A percentile compares a stretch with the other conserved stretches of the same genome.
Evolutionary conservation across 1,140 invertebrate species (phyloP).

Genomic region (Meloidogyne floridensis): DNA sequence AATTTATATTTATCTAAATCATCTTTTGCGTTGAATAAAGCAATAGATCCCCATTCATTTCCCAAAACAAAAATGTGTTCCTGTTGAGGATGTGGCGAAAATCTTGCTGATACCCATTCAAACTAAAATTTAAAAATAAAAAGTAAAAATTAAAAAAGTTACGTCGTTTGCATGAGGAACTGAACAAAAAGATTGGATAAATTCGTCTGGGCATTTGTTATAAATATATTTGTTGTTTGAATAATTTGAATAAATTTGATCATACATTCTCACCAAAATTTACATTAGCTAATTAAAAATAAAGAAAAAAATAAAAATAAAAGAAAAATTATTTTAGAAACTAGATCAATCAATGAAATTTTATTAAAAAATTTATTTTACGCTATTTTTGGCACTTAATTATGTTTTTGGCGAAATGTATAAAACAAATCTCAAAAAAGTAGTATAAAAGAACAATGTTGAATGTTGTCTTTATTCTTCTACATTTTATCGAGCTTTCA

Average conservation of each 20-base stretch:
- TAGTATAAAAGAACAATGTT: too few species aligned
- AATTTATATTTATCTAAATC: conserved; percentile 16
- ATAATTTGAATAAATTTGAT: neutral
- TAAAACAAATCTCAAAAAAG: too few species aligned
- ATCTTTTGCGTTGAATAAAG: conserved; percentile 21
- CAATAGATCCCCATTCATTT: conserved; percentile 27
- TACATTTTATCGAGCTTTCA: too few species aligned
- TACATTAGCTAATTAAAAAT: neutral
- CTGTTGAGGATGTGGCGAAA: conserved; percentile 33
- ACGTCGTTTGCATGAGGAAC: conserved; percentile 13
- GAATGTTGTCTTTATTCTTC: too few species aligned
- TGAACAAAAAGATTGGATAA: conserved; percentile 14
- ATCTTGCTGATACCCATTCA: conserved; percentile 35
- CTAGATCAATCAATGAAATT: neutral
- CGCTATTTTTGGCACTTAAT: too few species aligned
- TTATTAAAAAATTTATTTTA: neutral
- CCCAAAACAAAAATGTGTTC: conserved; percentile 38
- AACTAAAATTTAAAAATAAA: conserved; percentile 22
- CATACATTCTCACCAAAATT: neutral
- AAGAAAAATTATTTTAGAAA: neutral
- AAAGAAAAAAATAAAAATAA: neutral
- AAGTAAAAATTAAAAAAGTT: conserved; percentile 21
- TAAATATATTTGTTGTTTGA: neutral
- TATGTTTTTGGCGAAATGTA: neutral
- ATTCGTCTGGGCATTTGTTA: conserved; percentile 15